Evolutionary conservation across 2,797 vertebrate genomes (phyloP).

Genomic region (Galaxias olidus): DNA sequence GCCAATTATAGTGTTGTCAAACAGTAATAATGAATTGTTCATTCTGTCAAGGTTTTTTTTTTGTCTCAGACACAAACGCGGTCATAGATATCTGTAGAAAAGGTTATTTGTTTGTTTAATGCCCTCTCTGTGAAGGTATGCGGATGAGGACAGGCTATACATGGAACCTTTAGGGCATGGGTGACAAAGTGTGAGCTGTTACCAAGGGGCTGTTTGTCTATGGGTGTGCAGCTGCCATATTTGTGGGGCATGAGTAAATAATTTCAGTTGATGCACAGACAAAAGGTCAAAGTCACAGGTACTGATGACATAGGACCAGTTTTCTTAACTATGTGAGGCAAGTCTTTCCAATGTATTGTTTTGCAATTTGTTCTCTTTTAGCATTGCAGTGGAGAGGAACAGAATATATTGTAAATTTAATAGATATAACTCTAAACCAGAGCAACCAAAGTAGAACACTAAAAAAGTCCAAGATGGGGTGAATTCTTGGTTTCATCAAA

Average conservation of each 20-base stretch:
- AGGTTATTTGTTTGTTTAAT: not conserved
- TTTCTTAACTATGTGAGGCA: too few relatives aligned
- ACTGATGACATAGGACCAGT: too few relatives aligned
- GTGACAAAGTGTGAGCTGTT: not conserved
- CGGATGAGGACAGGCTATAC: not conserved
- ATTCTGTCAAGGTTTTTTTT: too few relatives aligned
- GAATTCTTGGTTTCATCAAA: constrained; percentile 83
- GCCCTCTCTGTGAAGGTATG: too few relatives aligned
- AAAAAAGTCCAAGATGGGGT: constrained; percentile 60
- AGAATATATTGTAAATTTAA: not conserved
- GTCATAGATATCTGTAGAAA: not conserved
- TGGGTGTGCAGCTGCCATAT: not conserved
- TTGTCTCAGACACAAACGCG: not conserved
- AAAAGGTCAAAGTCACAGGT: not conserved
- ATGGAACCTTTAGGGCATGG: not conserved
- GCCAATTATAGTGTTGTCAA: too few relatives aligned
- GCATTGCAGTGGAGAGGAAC: too few relatives aligned
- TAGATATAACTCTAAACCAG: not conserved
- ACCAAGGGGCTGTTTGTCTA: not conserved
- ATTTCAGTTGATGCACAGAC: not conserved
- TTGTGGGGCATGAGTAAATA: not conserved
- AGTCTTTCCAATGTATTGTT: too few relatives aligned
- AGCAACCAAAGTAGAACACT: constrained; percentile 55
- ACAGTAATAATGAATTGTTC: too few relatives aligned
- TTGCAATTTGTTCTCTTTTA: too few relatives aligned